A percentile compares a stretch with the other conserved stretches of the same genome.
These are phyloP conservation scores for Endomychus coccineus DNA, from an alignment of 2,888 invertebrate genomes.

Conservation along the genomic window DNA sequence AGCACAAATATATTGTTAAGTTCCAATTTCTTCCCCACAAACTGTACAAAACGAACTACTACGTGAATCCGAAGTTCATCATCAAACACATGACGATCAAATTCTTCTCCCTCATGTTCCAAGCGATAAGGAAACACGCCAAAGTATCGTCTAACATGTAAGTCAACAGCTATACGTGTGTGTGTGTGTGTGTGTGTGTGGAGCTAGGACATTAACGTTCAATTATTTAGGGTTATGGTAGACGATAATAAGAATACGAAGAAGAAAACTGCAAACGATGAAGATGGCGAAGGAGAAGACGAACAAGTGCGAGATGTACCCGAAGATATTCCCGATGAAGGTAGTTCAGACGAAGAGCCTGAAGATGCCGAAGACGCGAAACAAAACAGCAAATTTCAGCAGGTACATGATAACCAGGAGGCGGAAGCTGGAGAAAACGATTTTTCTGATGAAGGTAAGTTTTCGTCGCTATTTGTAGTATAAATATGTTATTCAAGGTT, in stretches of 20 bases:
- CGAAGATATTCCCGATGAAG: constrained; percentile 26
- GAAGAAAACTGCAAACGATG: constrained; percentile 14
- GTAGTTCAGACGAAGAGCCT: constrained; percentile 61
- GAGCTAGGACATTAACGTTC: constrained; percentile 9
- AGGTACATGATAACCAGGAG: constrained; percentile 46
- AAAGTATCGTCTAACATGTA: constrained; percentile 49
- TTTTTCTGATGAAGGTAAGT: constrained; percentile 35
- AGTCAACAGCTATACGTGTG: constrained; percentile 28
- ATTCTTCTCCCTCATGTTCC: constrained; percentile 63
- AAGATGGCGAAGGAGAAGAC: constrained; percentile 39
- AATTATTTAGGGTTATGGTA: constrained; percentile 44
- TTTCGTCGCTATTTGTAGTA: too few species aligned
- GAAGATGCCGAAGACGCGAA: constrained; percentile 50
- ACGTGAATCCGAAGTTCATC: constrained; percentile 61
- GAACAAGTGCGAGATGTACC: constrained; percentile 12
- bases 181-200: neutral
- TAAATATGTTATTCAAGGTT: too few species aligned
- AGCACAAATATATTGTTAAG: constrained; percentile 57
- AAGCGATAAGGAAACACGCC: constrained; percentile 52
- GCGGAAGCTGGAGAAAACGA: constrained; percentile 45
- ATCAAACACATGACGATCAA: constrained; percentile 65
- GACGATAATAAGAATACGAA: constrained; percentile 29
- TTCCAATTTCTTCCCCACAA: constrained; percentile 68
- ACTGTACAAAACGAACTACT: constrained; percentile 66
- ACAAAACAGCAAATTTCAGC: constrained; percentile 37